phyloP scores from a whole-genome alignment of 2,888 invertebrate species.

The Agonopterix arenella region DNA sequence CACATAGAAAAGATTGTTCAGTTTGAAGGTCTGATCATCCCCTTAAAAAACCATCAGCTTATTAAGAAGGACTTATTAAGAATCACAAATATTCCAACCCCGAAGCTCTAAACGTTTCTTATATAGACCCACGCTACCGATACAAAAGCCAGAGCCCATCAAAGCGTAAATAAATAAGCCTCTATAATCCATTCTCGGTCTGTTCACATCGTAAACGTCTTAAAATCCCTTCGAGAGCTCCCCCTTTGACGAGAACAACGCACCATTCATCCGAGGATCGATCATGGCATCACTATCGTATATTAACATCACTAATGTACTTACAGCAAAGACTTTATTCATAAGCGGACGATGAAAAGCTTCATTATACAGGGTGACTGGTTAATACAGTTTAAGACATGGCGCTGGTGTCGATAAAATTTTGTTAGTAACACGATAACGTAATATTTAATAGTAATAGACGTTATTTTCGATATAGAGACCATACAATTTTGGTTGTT shows the following conservation, averaged over 20 bases:
- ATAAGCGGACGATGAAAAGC: slow-evolving; percentile 37
- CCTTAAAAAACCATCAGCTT: no score
- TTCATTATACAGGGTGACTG: not conserved
- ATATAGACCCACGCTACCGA: not conserved
- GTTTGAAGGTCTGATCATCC: no score
- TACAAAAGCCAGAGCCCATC: not conserved
- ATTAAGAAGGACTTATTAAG: no score
- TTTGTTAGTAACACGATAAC: no score
- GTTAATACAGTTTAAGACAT: no score
- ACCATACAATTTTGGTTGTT: no score
- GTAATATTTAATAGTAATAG: no score
- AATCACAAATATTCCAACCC: no score
- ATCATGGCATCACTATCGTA: slow-evolving; percentile 54
- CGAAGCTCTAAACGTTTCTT: no score
- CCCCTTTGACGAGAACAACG: slow-evolving; percentile 2
- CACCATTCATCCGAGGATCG: slow-evolving; percentile 28
- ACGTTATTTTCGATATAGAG: no score
- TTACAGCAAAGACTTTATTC: slow-evolving; percentile 42
- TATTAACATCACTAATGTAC: slow-evolving; percentile 66
- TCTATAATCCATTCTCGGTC: not conserved
- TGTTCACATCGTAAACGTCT: not conserved
- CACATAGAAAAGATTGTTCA: no score
- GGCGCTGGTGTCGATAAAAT: no score
- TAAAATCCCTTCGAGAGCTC: not conserved
- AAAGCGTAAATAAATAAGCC: not conserved